phyloP scores from a whole-genome alignment of 2,888 invertebrate species.

The Tenthredo distinguenda region DNA sequence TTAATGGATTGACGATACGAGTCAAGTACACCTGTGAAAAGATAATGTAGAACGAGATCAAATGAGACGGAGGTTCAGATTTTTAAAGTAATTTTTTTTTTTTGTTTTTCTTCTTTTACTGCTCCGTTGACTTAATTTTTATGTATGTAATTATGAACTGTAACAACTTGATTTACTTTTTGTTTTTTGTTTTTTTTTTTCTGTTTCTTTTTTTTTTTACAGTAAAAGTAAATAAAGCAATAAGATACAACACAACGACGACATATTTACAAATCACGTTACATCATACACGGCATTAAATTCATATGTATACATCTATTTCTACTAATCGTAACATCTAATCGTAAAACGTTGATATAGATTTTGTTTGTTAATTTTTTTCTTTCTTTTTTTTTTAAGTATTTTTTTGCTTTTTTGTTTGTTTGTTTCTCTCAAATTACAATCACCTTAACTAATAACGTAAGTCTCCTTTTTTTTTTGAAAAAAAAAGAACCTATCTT shows the following conservation, averaged over 20 bases:
- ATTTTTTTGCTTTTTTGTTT: constrained; percentile 25
- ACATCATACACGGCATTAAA: constrained; percentile 70
- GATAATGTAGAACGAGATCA: background rate
- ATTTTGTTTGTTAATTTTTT: constrained; percentile 54
- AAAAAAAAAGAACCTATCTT: background rate
- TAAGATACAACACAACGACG: constrained; percentile 68
- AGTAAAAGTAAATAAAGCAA: constrained; percentile 73
- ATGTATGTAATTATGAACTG: background rate
- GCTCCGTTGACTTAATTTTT: background rate
- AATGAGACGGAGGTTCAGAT: background rate
- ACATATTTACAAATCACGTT: constrained; percentile 75
- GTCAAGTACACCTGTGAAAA: background rate
- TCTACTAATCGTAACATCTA: constrained; percentile 50
- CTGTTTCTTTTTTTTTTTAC: constrained; percentile 60
- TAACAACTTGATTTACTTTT: constrained; percentile 63
- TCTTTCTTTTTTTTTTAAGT: constrained; percentile 61
- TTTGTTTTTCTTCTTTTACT: background rate
- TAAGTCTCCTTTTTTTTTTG: constrained; percentile 47
- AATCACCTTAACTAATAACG: constrained; percentile 55
- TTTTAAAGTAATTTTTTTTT: constrained; percentile 57
- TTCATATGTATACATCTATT: constrained; percentile 69
- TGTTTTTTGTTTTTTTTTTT: constrained; percentile 41
- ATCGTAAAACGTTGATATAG: constrained; percentile 48
- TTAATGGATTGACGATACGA: background rate
- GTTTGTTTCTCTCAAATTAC: background rate